A percentile compares a stretch with the other conserved stretches of the same genome.
Evolutionary conservation across 1,140 invertebrate genomes (phyloP).

Genomic region (Acromyrmex echinatior): DNA sequence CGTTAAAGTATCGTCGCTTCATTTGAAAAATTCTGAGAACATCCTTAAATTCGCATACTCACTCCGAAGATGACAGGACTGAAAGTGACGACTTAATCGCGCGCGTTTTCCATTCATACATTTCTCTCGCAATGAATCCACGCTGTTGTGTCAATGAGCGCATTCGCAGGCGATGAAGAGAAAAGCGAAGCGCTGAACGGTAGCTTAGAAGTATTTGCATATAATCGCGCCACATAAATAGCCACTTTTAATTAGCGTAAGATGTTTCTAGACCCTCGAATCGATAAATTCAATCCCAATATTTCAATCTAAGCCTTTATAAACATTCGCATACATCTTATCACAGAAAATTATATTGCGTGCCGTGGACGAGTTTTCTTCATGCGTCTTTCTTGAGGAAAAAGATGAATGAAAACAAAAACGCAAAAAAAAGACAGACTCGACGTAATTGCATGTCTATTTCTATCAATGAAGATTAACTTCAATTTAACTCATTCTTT

Average conservation of each 20-base stretch:
- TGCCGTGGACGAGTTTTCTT: not conserved
- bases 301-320: not conserved
- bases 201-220: conserved; percentile 7
- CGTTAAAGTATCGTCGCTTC: not conserved
- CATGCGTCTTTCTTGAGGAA: not conserved
- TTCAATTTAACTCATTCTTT: no score
- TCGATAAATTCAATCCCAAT: not conserved
- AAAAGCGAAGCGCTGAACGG: not conserved
- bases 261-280: not conserved
- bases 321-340: not conserved
- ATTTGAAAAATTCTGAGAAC: not conserved
- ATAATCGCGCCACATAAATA: conserved; percentile 28
- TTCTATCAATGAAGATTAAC: no score
- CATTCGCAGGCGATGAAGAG: not conserved
- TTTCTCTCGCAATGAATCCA: not conserved
- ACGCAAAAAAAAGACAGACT: not conserved
- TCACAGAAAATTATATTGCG: not conserved
- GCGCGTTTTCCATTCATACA: conserved; percentile 5
- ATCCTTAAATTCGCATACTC: not conserved
- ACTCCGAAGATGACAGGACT: not conserved
- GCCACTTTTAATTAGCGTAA: conserved; percentile 16
- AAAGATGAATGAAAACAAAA: conserved; percentile 16
- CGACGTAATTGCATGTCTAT: no score
- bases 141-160: conserved; percentile 1
- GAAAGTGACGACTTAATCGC: conserved; percentile 3